Evolutionary conservation across 1,140 invertebrate species (phyloP).

Genomic region (Pseudomyrmex gracilis): DNA sequence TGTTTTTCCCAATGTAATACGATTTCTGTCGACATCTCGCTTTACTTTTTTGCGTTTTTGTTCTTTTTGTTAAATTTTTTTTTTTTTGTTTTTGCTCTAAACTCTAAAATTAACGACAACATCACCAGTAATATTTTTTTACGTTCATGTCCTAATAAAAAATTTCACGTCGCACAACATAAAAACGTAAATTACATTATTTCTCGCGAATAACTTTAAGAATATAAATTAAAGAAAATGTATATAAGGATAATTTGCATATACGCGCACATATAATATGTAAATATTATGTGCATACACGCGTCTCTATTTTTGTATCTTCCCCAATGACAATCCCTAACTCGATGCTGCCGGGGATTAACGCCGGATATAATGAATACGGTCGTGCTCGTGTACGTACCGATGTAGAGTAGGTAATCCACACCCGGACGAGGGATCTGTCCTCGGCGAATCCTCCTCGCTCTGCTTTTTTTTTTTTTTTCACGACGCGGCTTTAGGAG

Average conservation of each 20-base stretch:
- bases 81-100: background rate
- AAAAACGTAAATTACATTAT: background rate
- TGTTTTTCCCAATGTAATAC: slow-evolving; percentile 74
- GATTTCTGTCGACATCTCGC: slow-evolving; percentile 74
- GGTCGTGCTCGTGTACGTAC: slow-evolving; percentile 73
- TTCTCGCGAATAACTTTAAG: background rate
- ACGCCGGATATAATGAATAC: slow-evolving; percentile 70
- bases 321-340: slow-evolving; percentile 39
- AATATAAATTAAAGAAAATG: background rate
- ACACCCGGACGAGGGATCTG: slow-evolving; percentile 68
- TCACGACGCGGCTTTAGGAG: slow-evolving; percentile 63
- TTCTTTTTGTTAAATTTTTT: slow-evolving; percentile 17
- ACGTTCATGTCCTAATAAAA: background rate
- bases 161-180: background rate
- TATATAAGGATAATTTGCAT: slow-evolving; percentile 52
- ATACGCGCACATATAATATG: background rate
- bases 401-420: slow-evolving; percentile 69
- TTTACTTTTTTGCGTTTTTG: slow-evolving; percentile 26
- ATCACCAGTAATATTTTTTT: background rate
- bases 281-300: background rate
- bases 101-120: too few species aligned
- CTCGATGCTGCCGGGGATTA: slow-evolving; percentile 51
- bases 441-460: slow-evolving; percentile 52
- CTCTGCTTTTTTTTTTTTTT: slow-evolving; percentile 64
- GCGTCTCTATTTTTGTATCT: slow-evolving; percentile 35